Conservation (phyloP, 1,140 invertebrate genomes). For the Sesamia nonagrioides region DNA sequence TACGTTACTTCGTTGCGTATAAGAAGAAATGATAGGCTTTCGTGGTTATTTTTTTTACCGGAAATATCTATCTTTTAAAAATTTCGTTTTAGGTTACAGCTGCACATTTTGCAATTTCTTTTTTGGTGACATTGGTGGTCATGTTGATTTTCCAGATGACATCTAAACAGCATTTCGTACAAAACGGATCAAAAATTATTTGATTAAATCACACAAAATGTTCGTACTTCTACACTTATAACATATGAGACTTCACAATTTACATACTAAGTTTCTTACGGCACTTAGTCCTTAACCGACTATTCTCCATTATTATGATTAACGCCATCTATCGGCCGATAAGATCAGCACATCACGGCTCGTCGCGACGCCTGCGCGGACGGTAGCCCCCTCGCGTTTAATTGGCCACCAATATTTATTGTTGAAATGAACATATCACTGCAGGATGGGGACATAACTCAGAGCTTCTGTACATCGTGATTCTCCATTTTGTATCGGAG, state of each 20-base stretch:
- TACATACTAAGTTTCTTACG: conserved; percentile 17
- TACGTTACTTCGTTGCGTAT: conserved; percentile 20
- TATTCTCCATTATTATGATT: conserved; percentile 41
- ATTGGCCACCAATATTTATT: conserved; percentile 84
- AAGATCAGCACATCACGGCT: conserved; percentile 45
- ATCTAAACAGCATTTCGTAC: too few relatives aligned
- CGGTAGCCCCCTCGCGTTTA: conserved; percentile 63
- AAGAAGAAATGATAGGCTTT: neutral
- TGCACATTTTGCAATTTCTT: too few relatives aligned
- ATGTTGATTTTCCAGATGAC: too few relatives aligned
- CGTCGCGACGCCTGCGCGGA: conserved; percentile 38
- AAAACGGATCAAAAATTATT: neutral
- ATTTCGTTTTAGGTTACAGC: neutral
- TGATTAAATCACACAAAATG: neutral
- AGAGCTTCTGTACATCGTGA: conserved; percentile 81
- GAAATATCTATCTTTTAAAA: neutral
- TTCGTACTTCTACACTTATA: neutral
- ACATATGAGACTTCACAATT: neutral
- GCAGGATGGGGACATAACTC: conserved; percentile 78
- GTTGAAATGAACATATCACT: conserved; percentile 85
- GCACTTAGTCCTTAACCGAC: conserved; percentile 12
- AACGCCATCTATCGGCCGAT: conserved; percentile 49
- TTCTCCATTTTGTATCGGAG: conserved; percentile 84
- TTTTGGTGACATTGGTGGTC: too few relatives aligned
- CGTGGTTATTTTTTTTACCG: neutral